A percentile compares a stretch with the other conserved stretches of the same genome.
These are phyloP conservation scores for Heteromyza rotundicornis DNA, from an alignment of 2,888 invertebrate genomes.

Conservation along the genomic window DNA sequence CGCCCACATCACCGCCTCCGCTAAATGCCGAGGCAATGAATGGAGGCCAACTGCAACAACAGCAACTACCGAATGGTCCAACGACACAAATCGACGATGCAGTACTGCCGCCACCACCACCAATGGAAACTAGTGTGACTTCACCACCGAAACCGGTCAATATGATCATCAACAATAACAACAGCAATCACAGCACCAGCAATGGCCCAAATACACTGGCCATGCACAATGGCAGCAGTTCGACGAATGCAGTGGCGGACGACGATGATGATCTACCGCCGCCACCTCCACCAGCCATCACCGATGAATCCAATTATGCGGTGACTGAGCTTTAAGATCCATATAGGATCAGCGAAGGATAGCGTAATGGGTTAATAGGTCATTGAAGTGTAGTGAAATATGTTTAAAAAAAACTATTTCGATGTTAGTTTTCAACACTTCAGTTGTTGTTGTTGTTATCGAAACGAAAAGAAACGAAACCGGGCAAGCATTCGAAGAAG, in stretches of 20 bases:
- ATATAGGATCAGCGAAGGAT: too few species aligned
- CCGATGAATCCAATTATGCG: conserved; percentile 63
- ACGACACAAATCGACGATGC: conserved; percentile 40
- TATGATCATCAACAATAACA: conserved; percentile 30
- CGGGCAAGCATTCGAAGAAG: background rate
- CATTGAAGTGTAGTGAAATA: background rate
- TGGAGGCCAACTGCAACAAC: conserved; percentile 18
- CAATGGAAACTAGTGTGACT: conserved; percentile 38
- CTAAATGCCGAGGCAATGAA: conserved; percentile 30
- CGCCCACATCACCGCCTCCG: conserved; percentile 51
- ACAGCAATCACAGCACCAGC: conserved; percentile 29
- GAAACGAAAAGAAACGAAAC: background rate
- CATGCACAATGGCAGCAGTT: conserved; percentile 40
- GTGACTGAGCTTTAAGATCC: conserved; percentile 63
- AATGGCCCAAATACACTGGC: conserved; percentile 30
- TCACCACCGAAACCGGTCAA: conserved; percentile 36
- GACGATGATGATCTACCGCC: conserved; percentile 57
- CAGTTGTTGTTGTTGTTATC: background rate
- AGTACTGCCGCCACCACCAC: conserved; percentile 51
- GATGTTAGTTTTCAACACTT: background rate
- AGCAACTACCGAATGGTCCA: conserved; percentile 23
- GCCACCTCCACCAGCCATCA: conserved; percentile 59
- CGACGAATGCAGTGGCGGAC: conserved; percentile 30
- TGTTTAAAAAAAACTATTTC: background rate
- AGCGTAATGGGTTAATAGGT: background rate